phyloP scores from a whole-genome alignment of 2,797 vertebrate species.

The Channallabes apus region DNA sequence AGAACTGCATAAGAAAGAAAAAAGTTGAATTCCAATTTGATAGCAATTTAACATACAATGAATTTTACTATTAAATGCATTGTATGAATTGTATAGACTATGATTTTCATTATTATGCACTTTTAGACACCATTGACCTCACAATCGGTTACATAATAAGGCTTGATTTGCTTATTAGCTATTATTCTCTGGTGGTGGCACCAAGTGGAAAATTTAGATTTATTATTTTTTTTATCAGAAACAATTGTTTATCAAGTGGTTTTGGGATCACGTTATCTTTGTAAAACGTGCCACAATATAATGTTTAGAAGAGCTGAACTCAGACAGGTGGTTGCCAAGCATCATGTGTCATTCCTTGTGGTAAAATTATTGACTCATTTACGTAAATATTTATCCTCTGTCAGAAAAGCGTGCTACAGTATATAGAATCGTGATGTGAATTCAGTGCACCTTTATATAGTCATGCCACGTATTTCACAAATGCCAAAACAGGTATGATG shows the following conservation, averaged over 20 bases:
- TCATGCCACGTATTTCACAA: not conserved
- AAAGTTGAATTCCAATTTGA: not conserved
- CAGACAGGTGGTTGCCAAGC: not conserved
- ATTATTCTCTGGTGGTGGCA: slow-evolving; percentile 8
- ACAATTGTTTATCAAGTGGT: not conserved
- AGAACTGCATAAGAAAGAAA: not conserved
- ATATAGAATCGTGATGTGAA: not conserved
- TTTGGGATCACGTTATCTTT: not conserved
- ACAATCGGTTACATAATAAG: slow-evolving; percentile 26
- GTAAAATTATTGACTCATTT: not conserved
- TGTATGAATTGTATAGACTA: slow-evolving; percentile 5
- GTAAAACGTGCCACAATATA: not conserved
- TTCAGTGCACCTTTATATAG: not conserved
- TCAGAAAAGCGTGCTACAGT: not conserved
- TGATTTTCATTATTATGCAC: slow-evolving; percentile 33
- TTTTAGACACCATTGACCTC: slow-evolving; percentile 14
- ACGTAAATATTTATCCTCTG: not conserved
- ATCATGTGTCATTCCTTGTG: not conserved
- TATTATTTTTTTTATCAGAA: not conserved
- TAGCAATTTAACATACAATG: slow-evolving; percentile 21
- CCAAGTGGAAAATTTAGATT: not conserved
- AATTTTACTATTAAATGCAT: slow-evolving; percentile 13
- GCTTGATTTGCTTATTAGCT: slow-evolving; percentile 28
- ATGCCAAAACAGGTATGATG: not conserved
- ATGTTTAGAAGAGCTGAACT: not conserved